Evolutionary conservation across 64 coral and sea anemone species (phyloP), one percentile per base, ranked within the genome.

Genomic region (Hydrozoanthus tunicans): DNA sequence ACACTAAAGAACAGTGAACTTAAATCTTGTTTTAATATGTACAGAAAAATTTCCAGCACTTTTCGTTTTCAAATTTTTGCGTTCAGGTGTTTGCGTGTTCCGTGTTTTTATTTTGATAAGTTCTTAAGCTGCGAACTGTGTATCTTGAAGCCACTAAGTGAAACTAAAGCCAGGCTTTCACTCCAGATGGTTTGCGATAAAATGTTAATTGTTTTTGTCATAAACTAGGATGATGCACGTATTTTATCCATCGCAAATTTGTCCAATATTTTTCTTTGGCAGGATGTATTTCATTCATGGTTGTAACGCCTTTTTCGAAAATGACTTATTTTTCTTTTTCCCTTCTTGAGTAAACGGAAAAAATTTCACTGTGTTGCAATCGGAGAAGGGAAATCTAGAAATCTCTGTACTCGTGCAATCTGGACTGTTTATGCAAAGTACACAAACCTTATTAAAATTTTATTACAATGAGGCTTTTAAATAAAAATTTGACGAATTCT

Each of bases 171-270:
- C 84, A 74, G 54, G 24, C 56, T 7, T 88, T 74, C 7, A 20
- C 24, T 74, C 25, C 54, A 70, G 56, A 43, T 58, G 67, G 17
- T 88, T 43, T 88, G 15, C 15, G 23, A 88, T 88, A 75, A 88
- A 88, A 88, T 74, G 84, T 88, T 88, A 74, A 88, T 88, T 88
- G 84, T 61, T 57, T 88, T 88, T 74, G 70, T 88, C 84, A 73
- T 75, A 72, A 88, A 58, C 20, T 26, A 88, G 84, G 84, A 88
- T 53, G 56, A 55, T 58, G 56, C 56, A 88, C 73, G 69, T 23
- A 73, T 73, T 73, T 72, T 73, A 68, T 86, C 17, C 72, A 5
- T 86, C 67, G 20, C 13, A 51, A 58, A 59, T 58, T 88, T 59
- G 58, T 32, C 74, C 53, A 7, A 23, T 86, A 26, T 74, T 51